Percentiles rank a stretch among this genome's conserved stretches.
phyloP scores from a whole-genome alignment of 64 coral and sea anemone genomes.

The Pocillopora verrucosa region DNA sequence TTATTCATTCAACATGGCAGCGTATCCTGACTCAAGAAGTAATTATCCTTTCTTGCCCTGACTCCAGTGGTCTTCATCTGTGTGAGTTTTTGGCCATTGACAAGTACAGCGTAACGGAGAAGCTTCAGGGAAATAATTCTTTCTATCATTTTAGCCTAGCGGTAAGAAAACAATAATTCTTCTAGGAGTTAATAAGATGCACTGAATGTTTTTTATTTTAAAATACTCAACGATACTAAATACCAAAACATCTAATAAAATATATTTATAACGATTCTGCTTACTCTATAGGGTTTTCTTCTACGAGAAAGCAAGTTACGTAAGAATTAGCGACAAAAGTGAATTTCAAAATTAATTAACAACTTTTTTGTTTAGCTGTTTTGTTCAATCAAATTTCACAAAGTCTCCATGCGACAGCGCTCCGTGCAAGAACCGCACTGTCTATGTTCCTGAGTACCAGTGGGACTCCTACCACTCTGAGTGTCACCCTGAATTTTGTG shows the following conservation, averaged over 20 bases:
- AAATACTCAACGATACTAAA: too few species aligned
- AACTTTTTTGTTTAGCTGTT: too few species aligned
- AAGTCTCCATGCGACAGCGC: not conserved
- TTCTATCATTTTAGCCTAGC: not conserved
- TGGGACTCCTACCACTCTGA: not conserved
- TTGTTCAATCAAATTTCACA: too few species aligned
- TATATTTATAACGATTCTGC: too few species aligned
- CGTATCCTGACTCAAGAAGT: not conserved
- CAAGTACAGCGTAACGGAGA: not conserved
- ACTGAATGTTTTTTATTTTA: too few species aligned
- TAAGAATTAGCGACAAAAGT: too few species aligned
- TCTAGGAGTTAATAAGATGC: too few species aligned
- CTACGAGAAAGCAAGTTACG: too few species aligned
- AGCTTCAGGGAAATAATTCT: not conserved
- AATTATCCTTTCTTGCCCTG: not conserved
- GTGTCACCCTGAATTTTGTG: not conserved
- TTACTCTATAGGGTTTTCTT: not conserved
- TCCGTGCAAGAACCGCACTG: constrained; percentile 14
- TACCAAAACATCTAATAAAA: too few species aligned
- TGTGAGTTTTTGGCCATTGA: not conserved
- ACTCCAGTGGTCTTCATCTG: not conserved
- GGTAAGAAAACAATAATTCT: too few species aligned
- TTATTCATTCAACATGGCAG: constrained; percentile 6
- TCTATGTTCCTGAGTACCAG: constrained; percentile 27
- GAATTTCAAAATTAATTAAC: too few species aligned